phyloP scores from a whole-genome alignment of 2,797 vertebrate genomes.

The Muscicapa comitata region DNA sequence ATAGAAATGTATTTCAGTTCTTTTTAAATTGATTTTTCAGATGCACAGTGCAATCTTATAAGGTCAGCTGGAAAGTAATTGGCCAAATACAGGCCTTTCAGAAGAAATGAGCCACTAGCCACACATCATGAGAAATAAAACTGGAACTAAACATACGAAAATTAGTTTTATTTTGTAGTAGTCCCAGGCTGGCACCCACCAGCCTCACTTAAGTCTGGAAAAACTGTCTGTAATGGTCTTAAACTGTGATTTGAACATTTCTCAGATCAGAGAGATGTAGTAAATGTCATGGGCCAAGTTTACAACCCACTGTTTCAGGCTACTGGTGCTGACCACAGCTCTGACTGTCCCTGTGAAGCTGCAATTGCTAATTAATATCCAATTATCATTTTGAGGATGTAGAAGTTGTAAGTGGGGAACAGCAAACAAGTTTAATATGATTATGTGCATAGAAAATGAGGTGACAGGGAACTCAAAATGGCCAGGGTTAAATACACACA shows the following conservation, averaged over 20 bases:
- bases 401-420: not conserved
- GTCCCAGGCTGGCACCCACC: not conserved
- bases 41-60: not conserved
- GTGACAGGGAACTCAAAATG: not conserved
- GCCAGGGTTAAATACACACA: not conserved
- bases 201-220: not conserved
- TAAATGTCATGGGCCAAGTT: not conserved
- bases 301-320: not conserved
- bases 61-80: not conserved
- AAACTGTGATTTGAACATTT: not conserved
- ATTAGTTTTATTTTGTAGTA: not conserved
- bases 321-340: not conserved
- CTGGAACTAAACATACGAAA: not conserved
- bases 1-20: constrained; percentile 32
- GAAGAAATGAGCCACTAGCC: not conserved
- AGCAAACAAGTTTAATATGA: not conserved
- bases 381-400: not conserved
- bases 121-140: not conserved
- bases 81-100: not conserved
- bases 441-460: not conserved
- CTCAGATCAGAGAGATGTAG: not conserved
- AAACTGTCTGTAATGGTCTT: not conserved
- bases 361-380: not conserved
- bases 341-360: not conserved
- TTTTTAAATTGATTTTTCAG: constrained; percentile 48